These are phyloP conservation scores for Drosophila orena DNA, from an alignment of 1,140 invertebrate genomes.

Conservation along the genomic window DNA sequence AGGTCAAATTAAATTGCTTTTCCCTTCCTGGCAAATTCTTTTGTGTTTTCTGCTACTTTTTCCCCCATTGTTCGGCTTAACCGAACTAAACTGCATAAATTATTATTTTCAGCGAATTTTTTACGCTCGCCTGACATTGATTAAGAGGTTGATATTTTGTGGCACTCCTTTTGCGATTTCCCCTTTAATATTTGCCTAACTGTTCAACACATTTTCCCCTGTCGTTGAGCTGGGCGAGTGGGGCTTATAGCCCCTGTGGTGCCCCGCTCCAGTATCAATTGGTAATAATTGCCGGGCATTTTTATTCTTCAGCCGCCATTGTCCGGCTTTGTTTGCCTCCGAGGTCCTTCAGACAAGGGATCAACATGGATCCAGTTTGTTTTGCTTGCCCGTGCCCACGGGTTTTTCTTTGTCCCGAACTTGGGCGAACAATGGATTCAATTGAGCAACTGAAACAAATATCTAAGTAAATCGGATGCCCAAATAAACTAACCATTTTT, in stretches of 20 bases:
- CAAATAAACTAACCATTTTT: constrained; percentile 56
- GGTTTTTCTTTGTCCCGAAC: constrained; percentile 10
- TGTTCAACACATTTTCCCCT: constrained; percentile 28
- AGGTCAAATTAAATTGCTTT: constrained; percentile 19
- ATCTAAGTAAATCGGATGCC: constrained; percentile 50
- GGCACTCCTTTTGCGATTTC: constrained; percentile 19
- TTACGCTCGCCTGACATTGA: constrained; percentile 66
- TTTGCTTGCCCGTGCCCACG: constrained; percentile 14
- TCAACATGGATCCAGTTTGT: constrained; percentile 27
- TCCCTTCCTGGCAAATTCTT: constrained; percentile 2
- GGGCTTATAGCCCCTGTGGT: constrained; percentile 15
- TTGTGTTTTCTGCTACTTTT: constrained; percentile 3
- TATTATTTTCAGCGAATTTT: constrained; percentile 70
- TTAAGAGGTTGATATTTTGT: constrained; percentile 67
- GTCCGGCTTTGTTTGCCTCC: constrained; percentile 49
- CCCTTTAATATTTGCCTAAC: constrained; percentile 32
- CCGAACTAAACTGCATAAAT: constrained; percentile 73
- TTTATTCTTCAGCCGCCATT: constrained; percentile 34
- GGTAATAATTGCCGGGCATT: constrained; percentile 66
- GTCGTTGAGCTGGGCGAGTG: constrained; percentile 8
- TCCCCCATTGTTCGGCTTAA: constrained; percentile 46
- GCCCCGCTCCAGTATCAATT: constrained; percentile 54
- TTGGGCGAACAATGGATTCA: constrained; percentile 35
- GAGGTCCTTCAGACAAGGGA: constrained; percentile 41
- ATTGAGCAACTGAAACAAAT: constrained; percentile 54